phyloP scores from a whole-genome alignment of 1,140 invertebrate genomes.

The Potamilus streckersoni region DNA sequence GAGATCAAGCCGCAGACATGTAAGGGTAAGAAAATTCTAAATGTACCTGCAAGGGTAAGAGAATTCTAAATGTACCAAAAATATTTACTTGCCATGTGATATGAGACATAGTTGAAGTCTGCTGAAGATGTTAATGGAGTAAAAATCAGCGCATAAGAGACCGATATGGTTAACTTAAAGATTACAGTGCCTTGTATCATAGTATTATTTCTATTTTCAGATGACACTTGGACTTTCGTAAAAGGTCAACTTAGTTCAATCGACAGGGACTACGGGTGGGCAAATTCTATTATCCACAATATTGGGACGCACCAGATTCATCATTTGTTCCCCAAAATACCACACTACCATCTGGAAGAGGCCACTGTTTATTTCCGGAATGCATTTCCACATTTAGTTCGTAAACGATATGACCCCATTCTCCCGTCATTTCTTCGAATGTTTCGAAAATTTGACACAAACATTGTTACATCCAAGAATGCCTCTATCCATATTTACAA shows the following conservation, averaged over 20 bases:
- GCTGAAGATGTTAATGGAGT: no score
- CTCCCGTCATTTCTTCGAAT: constrained; percentile 51
- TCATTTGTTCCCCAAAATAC: constrained; percentile 68
- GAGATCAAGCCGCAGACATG: no score
- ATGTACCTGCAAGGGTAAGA: no score
- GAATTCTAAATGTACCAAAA: no score
- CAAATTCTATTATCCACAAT: constrained; percentile 67
- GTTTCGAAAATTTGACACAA: constrained; percentile 48
- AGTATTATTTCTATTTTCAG: constrained; percentile 21
- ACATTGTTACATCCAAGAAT: no score
- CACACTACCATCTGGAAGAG: constrained; percentile 68
- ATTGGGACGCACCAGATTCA: constrained; percentile 69
- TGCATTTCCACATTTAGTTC: constrained; percentile 53
- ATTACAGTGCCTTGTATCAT: no score
- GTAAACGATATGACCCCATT: constrained; percentile 39
- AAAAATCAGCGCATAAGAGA: no score
- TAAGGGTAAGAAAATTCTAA: no score
- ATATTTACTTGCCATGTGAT: no score
- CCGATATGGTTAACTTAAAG: no score
- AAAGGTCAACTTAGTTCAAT: constrained; percentile 68
- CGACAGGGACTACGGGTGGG: constrained; percentile 67
- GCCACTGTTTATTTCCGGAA: constrained; percentile 60
- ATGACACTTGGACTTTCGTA: constrained; percentile 67
- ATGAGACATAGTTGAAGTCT: no score
- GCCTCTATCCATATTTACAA: no score